Conservation (phyloP, 2,797 vertebrate genomes). For the Carcharodon carcharias region DNA sequence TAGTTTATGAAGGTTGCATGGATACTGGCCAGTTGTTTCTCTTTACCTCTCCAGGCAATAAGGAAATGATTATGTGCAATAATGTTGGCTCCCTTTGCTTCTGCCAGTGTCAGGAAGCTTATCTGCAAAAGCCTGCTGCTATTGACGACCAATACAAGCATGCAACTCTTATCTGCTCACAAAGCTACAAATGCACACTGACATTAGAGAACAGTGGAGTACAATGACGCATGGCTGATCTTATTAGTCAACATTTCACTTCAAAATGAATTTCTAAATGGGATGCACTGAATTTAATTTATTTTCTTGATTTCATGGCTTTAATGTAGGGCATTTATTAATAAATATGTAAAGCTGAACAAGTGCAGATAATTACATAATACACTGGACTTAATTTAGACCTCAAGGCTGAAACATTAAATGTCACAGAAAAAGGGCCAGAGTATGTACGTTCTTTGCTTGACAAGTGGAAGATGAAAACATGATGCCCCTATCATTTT, state of each 20-base stretch:
- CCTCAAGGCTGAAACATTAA: neutral
- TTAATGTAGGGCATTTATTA: conserved; percentile 62
- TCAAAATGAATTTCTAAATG: conserved; percentile 40
- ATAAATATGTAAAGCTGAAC: conserved; percentile 45
- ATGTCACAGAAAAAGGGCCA: neutral
- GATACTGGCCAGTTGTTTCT: conserved; percentile 67
- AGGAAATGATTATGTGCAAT: conserved; percentile 77
- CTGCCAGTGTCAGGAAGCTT: conserved; percentile 60
- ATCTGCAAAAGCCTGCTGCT: conserved; percentile 68
- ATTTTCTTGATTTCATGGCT: conserved; percentile 55
- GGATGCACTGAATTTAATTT: conserved; percentile 59
- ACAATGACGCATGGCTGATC: conserved; percentile 63
- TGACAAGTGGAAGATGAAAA: neutral
- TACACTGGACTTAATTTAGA: conserved; percentile 14
- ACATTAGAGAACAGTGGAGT: conserved; percentile 56
- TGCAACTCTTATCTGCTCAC: conserved; percentile 66
- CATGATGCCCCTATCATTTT: conserved; percentile 7
- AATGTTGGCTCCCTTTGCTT: conserved; percentile 53
- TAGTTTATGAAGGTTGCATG: conserved; percentile 76
- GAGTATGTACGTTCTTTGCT: neutral
- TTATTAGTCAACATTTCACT: conserved; percentile 69
- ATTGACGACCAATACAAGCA: conserved; percentile 58
- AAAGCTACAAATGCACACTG: conserved; percentile 59
- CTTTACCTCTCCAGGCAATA: conserved; percentile 67
- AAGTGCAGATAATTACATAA: conserved; percentile 36